Percentiles rank a stretch among this genome's conserved stretches.
These are phyloP conservation scores for Cheilosia pagana DNA, from an alignment of 2,888 invertebrate genomes.

Conservation along the genomic window DNA sequence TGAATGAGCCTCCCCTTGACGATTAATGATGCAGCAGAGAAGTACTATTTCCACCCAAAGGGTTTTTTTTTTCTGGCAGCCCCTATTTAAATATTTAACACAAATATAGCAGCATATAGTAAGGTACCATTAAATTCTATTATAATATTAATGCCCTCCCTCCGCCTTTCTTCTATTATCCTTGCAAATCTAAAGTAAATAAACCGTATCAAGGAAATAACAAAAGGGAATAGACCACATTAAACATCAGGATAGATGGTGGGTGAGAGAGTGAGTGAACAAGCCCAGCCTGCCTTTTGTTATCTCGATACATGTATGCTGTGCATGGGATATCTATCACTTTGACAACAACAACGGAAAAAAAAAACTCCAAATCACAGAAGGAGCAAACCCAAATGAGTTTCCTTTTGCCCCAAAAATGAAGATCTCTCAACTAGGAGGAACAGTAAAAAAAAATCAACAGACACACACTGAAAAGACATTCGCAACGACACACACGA, in stretches of 20 bases:
- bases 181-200: conserved; percentile 70
- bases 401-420: conserved; percentile 35
- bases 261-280: neutral
- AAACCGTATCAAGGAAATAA: conserved; percentile 65
- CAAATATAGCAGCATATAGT: neutral
- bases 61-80: conserved; percentile 10
- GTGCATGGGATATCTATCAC: conserved; percentile 42
- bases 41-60: conserved; percentile 7
- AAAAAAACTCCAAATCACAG: conserved; percentile 54
- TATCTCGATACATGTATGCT: conserved; percentile 34
- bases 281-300: conserved; percentile 26
- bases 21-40: conserved; percentile 31
- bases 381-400: conserved; percentile 66
- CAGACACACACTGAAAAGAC: conserved; percentile 1
- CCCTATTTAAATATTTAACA: conserved; percentile 44
- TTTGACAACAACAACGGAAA: conserved; percentile 26
- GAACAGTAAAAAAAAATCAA: conserved; percentile 13
- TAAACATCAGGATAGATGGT: conserved; percentile 56
- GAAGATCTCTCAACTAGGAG: neutral
- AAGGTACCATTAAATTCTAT: conserved; percentile 59
- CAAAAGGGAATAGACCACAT: conserved; percentile 68
- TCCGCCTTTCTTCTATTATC: conserved; percentile 60
- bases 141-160: conserved; percentile 65
- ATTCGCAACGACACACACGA: conserved; percentile 49
- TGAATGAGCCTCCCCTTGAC: neutral